A percentile compares a stretch with the other conserved stretches of the same genome.
Evolutionary conservation across 2,888 invertebrate genomes (phyloP).

Genomic region (Tryphoninae sp.): DNA sequence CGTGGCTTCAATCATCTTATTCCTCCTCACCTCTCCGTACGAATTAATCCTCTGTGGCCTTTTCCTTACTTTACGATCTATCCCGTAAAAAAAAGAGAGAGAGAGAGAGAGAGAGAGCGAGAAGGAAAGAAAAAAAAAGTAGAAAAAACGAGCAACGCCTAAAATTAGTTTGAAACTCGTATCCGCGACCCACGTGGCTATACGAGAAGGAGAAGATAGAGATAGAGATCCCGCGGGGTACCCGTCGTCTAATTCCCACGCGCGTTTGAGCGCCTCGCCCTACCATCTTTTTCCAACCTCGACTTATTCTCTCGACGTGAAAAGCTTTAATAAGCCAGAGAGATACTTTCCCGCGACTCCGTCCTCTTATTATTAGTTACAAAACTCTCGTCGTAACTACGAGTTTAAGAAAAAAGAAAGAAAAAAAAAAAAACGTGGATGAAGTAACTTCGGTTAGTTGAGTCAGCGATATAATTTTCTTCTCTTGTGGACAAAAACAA

Average conservation of each 20-base stretch:
- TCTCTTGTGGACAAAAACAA: background rate
- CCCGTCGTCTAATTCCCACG: slow-evolving; percentile 47
- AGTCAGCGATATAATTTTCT: background rate
- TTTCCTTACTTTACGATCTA: slow-evolving; percentile 62
- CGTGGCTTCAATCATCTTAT: slow-evolving; percentile 39
- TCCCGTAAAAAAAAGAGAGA: slow-evolving; percentile 53
- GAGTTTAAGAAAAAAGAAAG: background rate
- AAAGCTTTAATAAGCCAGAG: slow-evolving; percentile 34
- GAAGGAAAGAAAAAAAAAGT: background rate
- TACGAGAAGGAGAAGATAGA: slow-evolving; percentile 14
- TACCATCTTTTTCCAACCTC: slow-evolving; percentile 16
- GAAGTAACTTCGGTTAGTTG: background rate
- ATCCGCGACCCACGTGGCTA: slow-evolving; percentile 55
- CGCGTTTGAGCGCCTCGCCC: slow-evolving; percentile 14
- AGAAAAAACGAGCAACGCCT: slow-evolving; percentile 53
- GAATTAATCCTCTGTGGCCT: slow-evolving; percentile 48
- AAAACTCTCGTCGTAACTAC: slow-evolving; percentile 23
- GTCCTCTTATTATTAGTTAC: slow-evolving; percentile 38
- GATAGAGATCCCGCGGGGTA: slow-evolving; percentile 35
- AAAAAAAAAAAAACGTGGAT: too few species aligned
- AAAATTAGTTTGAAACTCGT: slow-evolving; percentile 65
- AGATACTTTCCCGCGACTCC: slow-evolving; percentile 14
- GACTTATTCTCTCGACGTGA: slow-evolving; percentile 25
- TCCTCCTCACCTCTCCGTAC: slow-evolving; percentile 32
- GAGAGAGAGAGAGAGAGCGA: slow-evolving; percentile 28